Base-by-base conservation (phyloP, 2,888 invertebrate genomes). In the Cephalotes varians region DNA sequence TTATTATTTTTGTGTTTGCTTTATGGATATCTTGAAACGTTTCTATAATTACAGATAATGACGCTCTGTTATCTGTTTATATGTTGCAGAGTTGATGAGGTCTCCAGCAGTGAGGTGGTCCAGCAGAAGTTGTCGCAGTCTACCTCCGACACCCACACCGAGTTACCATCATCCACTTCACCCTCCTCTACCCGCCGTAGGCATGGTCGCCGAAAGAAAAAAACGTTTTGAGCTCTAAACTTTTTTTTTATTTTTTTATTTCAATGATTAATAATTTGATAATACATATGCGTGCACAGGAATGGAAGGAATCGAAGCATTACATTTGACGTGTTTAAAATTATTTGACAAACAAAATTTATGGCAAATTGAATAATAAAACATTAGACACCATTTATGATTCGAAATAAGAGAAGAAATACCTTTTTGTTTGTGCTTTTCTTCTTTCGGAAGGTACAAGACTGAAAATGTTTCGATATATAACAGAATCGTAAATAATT, bases 141-240 rank as follows among this genome's bases (percentile, higher is more conserved):
- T 95, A 89, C 94, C 94, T 88, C 94, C 95, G 91, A 93, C 92
- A 74, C 92, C 93, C 72, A 92, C 92, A 87, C 91, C 93, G 81
- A 92, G 91, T 89, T 93, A 93, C 87, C 90, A 90, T 81, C 88
- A 91, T 86, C 90, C 91, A 87, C 93, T 93, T 91, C 92, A 92
- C 91, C 93, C 93, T 89, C 93, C 93, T 92, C 92, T 93, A 87
- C 96, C 96, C 93, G 96, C 96, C 92, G 96, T 95, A 94, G 97
- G 97, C 94, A 96, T 97, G 96, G 97, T 97, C 95, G 97, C 97
- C 92, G 97, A 97, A 95, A 96, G 96, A 93, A 96, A 96, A 95
- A 96, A 96, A 95, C 96, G 96, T 94, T 97, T 97, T 95, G 96
- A 97, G 94, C 95, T 95, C 88, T 95, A 94, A 90, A 62, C 47